Conservation (phyloP, 2,888 invertebrate species). For the Cetonia aurata region DNA sequence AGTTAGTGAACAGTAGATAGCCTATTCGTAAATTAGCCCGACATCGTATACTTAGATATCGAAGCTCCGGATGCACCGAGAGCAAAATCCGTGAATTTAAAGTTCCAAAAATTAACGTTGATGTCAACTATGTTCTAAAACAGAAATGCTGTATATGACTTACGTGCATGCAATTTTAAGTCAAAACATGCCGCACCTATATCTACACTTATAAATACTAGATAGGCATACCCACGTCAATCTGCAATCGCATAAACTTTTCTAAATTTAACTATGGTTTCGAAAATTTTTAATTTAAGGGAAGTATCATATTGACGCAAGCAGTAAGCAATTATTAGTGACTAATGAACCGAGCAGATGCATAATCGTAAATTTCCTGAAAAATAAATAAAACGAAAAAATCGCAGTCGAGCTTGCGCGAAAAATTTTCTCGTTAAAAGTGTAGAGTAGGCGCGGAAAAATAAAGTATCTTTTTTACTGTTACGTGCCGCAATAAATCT, state of each 20-base stretch:
- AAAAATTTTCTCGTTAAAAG: neutral
- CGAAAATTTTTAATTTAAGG: slow-evolving; percentile 16
- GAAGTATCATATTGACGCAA: slow-evolving; percentile 28
- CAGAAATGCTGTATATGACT: no score
- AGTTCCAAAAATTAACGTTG: no score
- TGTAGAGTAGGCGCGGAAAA: neutral
- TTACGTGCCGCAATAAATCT: neutral
- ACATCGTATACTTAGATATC: no score
- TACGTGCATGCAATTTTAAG: no score
- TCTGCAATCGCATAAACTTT: slow-evolving; percentile 19
- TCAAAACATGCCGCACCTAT: no score
- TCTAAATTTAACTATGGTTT: slow-evolving; percentile 10
- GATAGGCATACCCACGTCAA: neutral
- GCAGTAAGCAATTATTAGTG: neutral
- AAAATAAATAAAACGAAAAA: slow-evolving; percentile 12
- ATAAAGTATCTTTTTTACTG: neutral
- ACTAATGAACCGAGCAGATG: slow-evolving; percentile 13
- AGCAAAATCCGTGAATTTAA: no score
- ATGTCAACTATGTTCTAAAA: no score
- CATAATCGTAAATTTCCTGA: slow-evolving; percentile 9
- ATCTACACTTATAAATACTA: no score
- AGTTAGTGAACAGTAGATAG: no score
- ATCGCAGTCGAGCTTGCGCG: neutral
- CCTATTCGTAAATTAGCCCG: no score
- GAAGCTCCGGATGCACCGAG: no score